Percentiles rank a stretch among this genome's conserved stretches.
These are phyloP conservation scores for Nomada hirtipes DNA, from an alignment of 2,888 invertebrate genomes.

Conservation along the genomic window DNA sequence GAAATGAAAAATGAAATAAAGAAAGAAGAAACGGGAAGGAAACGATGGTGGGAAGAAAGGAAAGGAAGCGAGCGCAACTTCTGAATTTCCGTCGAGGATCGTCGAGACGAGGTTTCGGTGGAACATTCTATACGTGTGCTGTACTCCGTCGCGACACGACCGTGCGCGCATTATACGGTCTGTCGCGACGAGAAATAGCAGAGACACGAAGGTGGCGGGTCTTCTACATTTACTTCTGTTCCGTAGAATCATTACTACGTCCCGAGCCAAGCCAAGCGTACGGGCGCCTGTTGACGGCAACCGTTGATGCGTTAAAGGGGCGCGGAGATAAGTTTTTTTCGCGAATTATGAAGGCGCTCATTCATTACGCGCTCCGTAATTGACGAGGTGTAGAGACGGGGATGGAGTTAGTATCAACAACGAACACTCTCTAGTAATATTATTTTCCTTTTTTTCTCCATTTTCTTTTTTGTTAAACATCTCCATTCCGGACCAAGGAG, in stretches of 20 bases:
- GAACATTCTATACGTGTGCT: slow-evolving; percentile 32
- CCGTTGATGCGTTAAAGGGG: slow-evolving; percentile 67
- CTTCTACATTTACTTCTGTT: slow-evolving; percentile 67
- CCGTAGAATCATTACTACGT: slow-evolving; percentile 68
- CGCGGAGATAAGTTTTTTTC: slow-evolving; percentile 63
- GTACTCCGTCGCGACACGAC: slow-evolving; percentile 43
- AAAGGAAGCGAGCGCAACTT: slow-evolving; percentile 38
- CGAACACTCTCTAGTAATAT: slow-evolving; percentile 37
- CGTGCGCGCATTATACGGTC: slow-evolving; percentile 65
- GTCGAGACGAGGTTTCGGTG: slow-evolving; percentile 58
- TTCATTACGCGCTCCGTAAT: slow-evolving; percentile 68
- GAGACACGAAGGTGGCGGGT: slow-evolving; percentile 63
- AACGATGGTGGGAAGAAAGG: not conserved
- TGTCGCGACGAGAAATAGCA: slow-evolving; percentile 68
- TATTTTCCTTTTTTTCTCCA: not conserved
- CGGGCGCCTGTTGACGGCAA: slow-evolving; percentile 62
- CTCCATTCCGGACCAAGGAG: not conserved
- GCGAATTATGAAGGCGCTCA: slow-evolving; percentile 66
- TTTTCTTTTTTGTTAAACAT: not conserved
- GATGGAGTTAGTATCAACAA: slow-evolving; percentile 50
- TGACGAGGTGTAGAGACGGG: slow-evolving; percentile 55
- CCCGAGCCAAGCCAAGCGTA: slow-evolving; percentile 65
- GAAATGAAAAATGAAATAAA: not conserved
- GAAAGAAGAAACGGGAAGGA: not conserved
- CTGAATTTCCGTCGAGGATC: slow-evolving; percentile 60